These are phyloP conservation scores for Sitodiplosis mosellana DNA, from an alignment of 1,140 invertebrate genomes.

Conservation along the genomic window DNA sequence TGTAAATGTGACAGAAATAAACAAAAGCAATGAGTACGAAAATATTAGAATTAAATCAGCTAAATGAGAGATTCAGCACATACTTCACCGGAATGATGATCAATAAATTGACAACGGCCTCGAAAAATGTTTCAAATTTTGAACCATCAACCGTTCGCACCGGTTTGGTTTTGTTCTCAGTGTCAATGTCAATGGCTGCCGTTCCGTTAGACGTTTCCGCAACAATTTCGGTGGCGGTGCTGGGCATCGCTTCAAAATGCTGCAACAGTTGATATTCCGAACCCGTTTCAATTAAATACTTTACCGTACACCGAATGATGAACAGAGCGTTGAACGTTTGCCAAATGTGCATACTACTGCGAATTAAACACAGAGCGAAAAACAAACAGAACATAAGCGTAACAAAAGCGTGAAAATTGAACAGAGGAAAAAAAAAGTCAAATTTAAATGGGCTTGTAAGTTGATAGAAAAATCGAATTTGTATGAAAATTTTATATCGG, in stretches of 20 bases:
- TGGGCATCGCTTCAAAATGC: constrained; percentile 43
- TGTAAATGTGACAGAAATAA: no score
- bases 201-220: constrained; percentile 6
- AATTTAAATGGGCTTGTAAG: constrained; percentile 3
- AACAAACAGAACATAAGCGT: no score
- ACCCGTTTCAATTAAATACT: constrained; percentile 70
- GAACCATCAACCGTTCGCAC: constrained; percentile 19
- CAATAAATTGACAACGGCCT: constrained; percentile 22
- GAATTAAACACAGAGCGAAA: constrained; percentile 26
- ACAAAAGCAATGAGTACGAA: no score
- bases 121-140: constrained; percentile 24
- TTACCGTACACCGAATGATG: constrained; percentile 70
- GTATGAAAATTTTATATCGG: no score
- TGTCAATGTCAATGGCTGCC: constrained; percentile 17
- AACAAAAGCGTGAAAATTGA: constrained; percentile 2
- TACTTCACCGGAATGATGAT: constrained; percentile 23
- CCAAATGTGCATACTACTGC: constrained; percentile 80
- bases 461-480: constrained; percentile 4
- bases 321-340: constrained; percentile 89
- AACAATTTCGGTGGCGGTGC: constrained; percentile 8
- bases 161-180: constrained; percentile 11
- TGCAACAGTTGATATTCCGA: constrained; percentile 54
- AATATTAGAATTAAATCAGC: no score
- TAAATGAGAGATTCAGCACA: no score
- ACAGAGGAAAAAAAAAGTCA: constrained; percentile 4